Evolutionary conservation across 2,797 vertebrate genomes (phyloP).

Genomic region (Dicrostonyx torquatus): DNA sequence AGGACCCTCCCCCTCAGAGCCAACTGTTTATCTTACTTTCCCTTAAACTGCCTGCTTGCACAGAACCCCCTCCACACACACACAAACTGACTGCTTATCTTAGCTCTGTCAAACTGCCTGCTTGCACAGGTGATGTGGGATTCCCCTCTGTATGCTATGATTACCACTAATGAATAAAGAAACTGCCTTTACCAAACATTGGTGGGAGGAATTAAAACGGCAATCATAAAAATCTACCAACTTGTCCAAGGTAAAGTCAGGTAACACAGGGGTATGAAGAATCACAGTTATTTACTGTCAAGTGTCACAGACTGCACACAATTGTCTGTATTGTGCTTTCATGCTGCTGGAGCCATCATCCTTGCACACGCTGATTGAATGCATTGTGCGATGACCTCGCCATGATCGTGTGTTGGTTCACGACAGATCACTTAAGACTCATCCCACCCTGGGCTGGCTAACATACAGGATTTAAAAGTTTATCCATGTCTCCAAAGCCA

Average conservation of each 20-base stretch:
- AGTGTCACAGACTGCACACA: background rate
- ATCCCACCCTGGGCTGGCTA: conserved; percentile 27
- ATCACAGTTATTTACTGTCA: background rate
- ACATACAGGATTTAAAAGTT: conserved; percentile 17
- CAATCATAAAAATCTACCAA: background rate
- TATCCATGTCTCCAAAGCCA: conserved; percentile 19
- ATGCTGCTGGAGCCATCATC: background rate
- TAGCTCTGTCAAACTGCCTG: background rate
- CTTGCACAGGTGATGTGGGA: background rate
- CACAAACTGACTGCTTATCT: background rate
- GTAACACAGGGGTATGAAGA: background rate
- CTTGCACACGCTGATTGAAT: background rate
- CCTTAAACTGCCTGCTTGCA: background rate
- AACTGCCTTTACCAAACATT: background rate
- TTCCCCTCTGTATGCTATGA: too few relatives aligned
- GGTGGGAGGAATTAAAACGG: background rate
- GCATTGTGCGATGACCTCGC: background rate
- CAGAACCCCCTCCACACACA: background rate
- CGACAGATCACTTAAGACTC: conserved; percentile 45
- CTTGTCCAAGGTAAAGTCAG: background rate
- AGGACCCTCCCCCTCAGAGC: background rate
- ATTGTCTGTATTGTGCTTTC: background rate
- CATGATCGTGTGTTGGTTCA: conserved; percentile 24
- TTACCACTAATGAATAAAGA: too few relatives aligned
- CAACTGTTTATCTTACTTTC: background rate